These are phyloP conservation scores for Zosterops pallidus DNA, from an alignment of 2,113 vertebrate genomes.

Conservation along the genomic window DNA sequence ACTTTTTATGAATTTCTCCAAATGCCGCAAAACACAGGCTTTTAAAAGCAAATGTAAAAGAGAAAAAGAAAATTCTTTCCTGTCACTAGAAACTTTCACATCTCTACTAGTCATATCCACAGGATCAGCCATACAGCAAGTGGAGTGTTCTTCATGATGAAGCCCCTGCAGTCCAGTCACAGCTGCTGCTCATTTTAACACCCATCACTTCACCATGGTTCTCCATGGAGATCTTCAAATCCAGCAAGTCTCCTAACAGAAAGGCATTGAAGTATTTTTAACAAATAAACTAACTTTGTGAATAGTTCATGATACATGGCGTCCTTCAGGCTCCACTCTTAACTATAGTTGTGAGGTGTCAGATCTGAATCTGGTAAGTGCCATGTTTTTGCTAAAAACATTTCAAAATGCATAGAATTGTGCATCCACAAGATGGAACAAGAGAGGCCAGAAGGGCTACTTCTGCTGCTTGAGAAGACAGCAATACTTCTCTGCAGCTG, in stretches of 20 bases:
- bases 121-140: not conserved
- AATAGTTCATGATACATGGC: fast-evolving
- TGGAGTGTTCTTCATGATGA: not conserved
- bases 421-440: not conserved
- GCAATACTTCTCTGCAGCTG: not conserved
- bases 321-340: not conserved
- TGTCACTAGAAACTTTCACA: not conserved
- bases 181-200: not conserved
- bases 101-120: not conserved
- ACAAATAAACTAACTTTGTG: not conserved
- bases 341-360: fast-evolving
- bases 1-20: not conserved
- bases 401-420: not conserved
- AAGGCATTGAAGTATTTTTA: not conserved
- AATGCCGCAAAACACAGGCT: not conserved
- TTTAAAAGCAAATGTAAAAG: not conserved
- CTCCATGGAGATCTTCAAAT: not conserved
- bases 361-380: fast-evolving
- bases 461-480: not conserved
- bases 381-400: not conserved
- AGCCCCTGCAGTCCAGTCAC: not conserved
- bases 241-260: not conserved
- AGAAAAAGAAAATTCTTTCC: not conserved
- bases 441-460: not conserved
- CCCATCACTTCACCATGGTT: not conserved